Evolutionary conservation across 2,888 invertebrate species (phyloP), one percentile per base, ranked within the genome.

Genomic region (Orchestes rusci): DNA sequence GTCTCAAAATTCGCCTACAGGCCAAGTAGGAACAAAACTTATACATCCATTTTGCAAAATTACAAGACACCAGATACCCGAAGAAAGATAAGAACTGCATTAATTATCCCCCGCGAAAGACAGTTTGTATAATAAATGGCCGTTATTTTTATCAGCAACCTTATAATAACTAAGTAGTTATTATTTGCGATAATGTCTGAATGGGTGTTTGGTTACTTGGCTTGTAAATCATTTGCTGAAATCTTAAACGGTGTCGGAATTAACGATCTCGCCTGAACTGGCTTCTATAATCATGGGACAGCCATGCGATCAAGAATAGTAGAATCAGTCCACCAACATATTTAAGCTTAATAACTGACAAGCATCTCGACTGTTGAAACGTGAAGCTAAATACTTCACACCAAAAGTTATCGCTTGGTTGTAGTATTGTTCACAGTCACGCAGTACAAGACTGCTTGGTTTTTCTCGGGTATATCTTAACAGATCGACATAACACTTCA

Each of bases 1-100:
- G 57, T 55, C 53, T 57, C 56, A 56, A 57, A 58, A 58, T 58
- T 56, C 55, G 55, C 56, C 53, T 49, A 44, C 48, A 48, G 56
- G 52, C 18, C 27, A 32, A 33, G 43, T 53, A 54, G 53, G 56
- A 56, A 53, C 57, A 57, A 54, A 57, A 55, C 51, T 57, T 53
- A 50, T 37, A 35, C 28, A 54, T 53, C 55, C 57, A 53, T 55
- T 56, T 55, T 51, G 50, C 46, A 52, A 38, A 57, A 55, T 57
- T 57, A 51, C 53, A 53, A 53, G 57, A 54, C 54, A 56, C 53
- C 53, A 55, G 55, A 56, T 55, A 53, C 53, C 48, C 51, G 44
- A 36, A 42, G 44, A 41, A 48, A 51, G 53, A 54, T 48, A 50
- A 48, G 38, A 23, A 5, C 19, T 10, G 52, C 53, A 50, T 49